Evolutionary conservation across 2,113 vertebrate genomes (phyloP).

Genomic region (Oreochromis spilurus): DNA sequence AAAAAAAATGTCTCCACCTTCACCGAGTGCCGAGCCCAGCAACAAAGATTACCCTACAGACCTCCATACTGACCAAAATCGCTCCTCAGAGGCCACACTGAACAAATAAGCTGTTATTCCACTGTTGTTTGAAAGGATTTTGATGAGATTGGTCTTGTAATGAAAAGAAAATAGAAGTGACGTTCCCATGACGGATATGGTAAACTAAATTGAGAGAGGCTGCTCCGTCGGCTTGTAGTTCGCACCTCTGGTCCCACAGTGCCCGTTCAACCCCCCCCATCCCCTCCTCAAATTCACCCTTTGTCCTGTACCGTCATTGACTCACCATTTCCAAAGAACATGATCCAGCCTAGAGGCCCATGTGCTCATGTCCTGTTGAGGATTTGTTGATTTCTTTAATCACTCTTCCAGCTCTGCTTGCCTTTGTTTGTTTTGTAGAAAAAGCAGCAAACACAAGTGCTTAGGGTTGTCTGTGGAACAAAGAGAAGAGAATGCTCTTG

Average conservation of each 20-base stretch:
- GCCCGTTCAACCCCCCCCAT: background rate
- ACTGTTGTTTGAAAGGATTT: constrained; percentile 71
- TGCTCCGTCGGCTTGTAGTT: constrained; percentile 55
- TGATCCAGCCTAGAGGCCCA: constrained; percentile 67
- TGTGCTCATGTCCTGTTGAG: constrained; percentile 71
- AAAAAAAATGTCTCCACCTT: constrained; percentile 44
- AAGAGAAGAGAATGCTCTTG: constrained; percentile 55
- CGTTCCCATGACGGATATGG: constrained; percentile 76
- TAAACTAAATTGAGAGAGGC: constrained; percentile 61
- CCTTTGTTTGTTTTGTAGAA: constrained; percentile 70
- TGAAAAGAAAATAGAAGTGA: constrained; percentile 78
- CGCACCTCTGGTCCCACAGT: constrained; percentile 66
- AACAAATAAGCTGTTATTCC: constrained; percentile 74
- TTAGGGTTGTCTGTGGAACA: constrained; percentile 50
- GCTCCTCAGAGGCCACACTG: constrained; percentile 58
- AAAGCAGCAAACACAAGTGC: constrained; percentile 60
- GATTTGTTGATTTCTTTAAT: constrained; percentile 77
- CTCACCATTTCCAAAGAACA: constrained; percentile 72
- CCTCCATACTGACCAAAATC: constrained; percentile 20
- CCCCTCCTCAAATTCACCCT: constrained; percentile 12
- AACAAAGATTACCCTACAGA: constrained; percentile 19
- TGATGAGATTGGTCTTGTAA: constrained; percentile 66
- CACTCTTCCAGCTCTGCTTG: constrained; percentile 59
- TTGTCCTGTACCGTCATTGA: constrained; percentile 55
- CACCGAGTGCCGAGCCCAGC: background rate